Evolutionary conservation across 2,113 vertebrate species (phyloP), one percentile per base, ranked within the genome.

Genomic region (Nothoprocta pentlandii): DNA sequence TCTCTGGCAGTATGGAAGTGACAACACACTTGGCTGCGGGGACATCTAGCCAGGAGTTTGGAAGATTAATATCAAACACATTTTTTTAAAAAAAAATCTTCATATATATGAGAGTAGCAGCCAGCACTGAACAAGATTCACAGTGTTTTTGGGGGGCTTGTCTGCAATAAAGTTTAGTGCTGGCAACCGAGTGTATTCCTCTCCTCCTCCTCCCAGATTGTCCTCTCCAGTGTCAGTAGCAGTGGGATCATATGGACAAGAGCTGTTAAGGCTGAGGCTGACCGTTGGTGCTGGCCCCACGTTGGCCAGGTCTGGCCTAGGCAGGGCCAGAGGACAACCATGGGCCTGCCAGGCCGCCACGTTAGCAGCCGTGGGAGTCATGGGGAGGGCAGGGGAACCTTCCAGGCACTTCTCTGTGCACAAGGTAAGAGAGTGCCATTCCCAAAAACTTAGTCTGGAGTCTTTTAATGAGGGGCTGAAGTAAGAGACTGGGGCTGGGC

Each of bases 1-100:
- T 64, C 32, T 91, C 80, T 75, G 39, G 56, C 4, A 3, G 88
- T 28, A 78, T 28, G 34, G 67, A 85, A 91, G n/a, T 53, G 58
- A 68, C 42, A 85, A 64, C 4, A 67, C 9, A 68, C 5, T 16
- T 13, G 66, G 56, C 80, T 90, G 47, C 39, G 51, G 46, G 89
- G 42, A 46, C 58, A 9, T 7, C 63, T 62, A 58, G 25, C 76
- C 59, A 77, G 23, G 26, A 71, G 36, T 8, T 53, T 11, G 10
- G 56, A 77, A 89, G 76, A 70, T 67, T 74, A 87, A 32, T 74
- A 59, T 32, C 75, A 87, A 63, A n/a, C 8, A 42, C 66, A 69
- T 20, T 49, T 49, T 49, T 49, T 47, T 21, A 17, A 9, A 47
- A 47, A 47, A 47, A 47, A 21, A 26, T 80, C 76, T 92, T 88